Base-by-base conservation (phyloP, 2,888 invertebrate genomes). In the Lomographa bimaculata region DNA sequence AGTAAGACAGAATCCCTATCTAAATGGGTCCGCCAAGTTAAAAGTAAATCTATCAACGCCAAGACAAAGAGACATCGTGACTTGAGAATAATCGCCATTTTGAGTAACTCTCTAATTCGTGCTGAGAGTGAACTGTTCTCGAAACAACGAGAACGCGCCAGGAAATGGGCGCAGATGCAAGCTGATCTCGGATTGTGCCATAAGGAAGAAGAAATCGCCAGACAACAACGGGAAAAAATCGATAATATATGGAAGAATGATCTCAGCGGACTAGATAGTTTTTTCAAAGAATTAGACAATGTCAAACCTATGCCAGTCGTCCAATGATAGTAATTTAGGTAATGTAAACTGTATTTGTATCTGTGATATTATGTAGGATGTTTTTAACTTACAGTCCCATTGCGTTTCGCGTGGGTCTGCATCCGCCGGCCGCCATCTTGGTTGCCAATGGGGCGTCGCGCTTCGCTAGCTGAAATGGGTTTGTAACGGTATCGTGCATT, bases 11-110 rank as follows among this genome's bases (percentile, higher is more conserved):
- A 87, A 72, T 90, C 91, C 68, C 78, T 92, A 53, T 79, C 85
- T 60, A 89, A 91, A 57, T 93, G 93, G 93, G 93, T 93, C 65
- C 89, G 84, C 43, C 86, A 90, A 85, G 90, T 93, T 58, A 91
- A 91, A 79, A 82, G 75, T 71, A 93, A 93, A 85, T 92, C 92
- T 65, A 64, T 78, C 50, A 85, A 75, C 60, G 90, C 90, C 59
- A 90, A 90, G 73, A 85, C 87, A 63, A 90, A 85, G 78, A 90
- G 86, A 64, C 91, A 89, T 57, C 91, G 91, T 60, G 90, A 93
- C 72, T 77, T 93, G 50, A 89, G 93, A 56, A 81, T 92, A 57
- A 91, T 93, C 74, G 93, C 93, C 56, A 90, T 93, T 61, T 85
- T 93, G 66, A 89, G 91, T 54, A 83, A 86, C 64, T 91, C 93